Conservation (phyloP, 2,888 invertebrate species). For the Pomacea canaliculata region DNA sequence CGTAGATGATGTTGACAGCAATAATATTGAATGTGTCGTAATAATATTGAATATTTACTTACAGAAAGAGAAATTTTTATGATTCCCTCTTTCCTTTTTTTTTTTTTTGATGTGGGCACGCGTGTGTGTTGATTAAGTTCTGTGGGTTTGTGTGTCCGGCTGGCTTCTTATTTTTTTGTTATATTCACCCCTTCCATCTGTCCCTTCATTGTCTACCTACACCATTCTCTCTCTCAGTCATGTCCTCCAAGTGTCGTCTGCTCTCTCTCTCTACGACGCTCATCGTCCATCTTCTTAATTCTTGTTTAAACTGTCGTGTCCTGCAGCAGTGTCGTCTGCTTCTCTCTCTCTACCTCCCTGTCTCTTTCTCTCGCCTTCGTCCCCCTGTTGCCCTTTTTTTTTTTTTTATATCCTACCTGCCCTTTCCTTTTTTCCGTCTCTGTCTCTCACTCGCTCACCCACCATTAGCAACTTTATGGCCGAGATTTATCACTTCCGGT, state of each 20-base stretch:
- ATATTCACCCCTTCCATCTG: not conserved
- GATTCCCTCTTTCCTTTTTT: too few species aligned
- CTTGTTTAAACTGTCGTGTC: too few species aligned
- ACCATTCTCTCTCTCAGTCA: not conserved
- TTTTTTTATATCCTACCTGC: not conserved
- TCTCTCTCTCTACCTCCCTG: not conserved
- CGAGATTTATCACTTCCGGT: too few species aligned
- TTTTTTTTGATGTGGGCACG: too few species aligned
- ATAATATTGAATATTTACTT: too few species aligned
- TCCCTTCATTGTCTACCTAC: not conserved
- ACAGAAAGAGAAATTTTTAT: too few species aligned
- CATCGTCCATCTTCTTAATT: too few species aligned
- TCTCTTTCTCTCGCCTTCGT: not conserved
- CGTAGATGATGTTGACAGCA: too few species aligned
- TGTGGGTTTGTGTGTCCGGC: not conserved
- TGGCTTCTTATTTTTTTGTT: not conserved
- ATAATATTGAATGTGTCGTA: too few species aligned
- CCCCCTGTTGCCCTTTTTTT: not conserved
- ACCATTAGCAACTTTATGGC: too few species aligned
- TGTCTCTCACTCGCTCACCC: not conserved
- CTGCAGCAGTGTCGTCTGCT: not conserved
- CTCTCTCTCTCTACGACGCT: too few species aligned
- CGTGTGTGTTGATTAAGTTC: too few species aligned
- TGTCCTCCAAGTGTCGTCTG: not conserved
- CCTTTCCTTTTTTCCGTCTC: not conserved